Percentiles rank a stretch among this genome's conserved stretches.
phyloP scores from a whole-genome alignment of 2,113 vertebrate genomes.

The Garra rufa region DNA sequence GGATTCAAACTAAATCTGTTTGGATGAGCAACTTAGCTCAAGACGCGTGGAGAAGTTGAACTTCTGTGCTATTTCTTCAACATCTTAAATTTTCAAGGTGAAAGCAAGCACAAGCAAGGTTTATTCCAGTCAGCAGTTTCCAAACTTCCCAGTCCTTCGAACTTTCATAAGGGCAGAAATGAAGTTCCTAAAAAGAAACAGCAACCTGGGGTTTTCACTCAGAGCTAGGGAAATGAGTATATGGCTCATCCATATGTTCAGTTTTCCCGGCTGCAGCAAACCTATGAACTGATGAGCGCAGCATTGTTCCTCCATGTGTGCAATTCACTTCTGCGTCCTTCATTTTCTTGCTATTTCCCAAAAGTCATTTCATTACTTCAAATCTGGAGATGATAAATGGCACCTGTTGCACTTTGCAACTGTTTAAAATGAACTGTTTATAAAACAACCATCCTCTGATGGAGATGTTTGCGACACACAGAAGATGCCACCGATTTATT shows the following conservation, averaged over 20 bases:
- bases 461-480: not conserved
- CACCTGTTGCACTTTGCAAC: conserved; percentile 29
- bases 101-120: too few relatives aligned
- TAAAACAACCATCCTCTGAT: not conserved
- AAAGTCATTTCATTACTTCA: conserved; percentile 46
- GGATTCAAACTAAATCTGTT: too few relatives aligned
- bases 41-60: too few relatives aligned
- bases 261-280: conserved; percentile 20
- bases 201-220: not conserved
- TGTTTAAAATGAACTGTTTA: not conserved
- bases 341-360: conserved; percentile 13
- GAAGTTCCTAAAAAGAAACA: not conserved
- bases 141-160: not conserved
- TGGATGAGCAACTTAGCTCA: too few relatives aligned
- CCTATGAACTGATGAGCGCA: conserved; percentile 53
- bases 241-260: conserved; percentile 46
- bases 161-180: not conserved
- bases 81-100: not conserved
- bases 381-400: conserved; percentile 41
- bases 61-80: not conserved
- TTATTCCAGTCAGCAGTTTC: not conserved
- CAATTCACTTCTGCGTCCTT: conserved; percentile 51
- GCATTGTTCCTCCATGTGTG: conserved; percentile 55
- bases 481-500: not conserved
- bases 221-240: conserved; percentile 29